A percentile compares a stretch with the other conserved stretches of the same genome.
These are phyloP conservation scores for Netelia inedita DNA, from an alignment of 2,888 invertebrate species.

Conservation along the genomic window DNA sequence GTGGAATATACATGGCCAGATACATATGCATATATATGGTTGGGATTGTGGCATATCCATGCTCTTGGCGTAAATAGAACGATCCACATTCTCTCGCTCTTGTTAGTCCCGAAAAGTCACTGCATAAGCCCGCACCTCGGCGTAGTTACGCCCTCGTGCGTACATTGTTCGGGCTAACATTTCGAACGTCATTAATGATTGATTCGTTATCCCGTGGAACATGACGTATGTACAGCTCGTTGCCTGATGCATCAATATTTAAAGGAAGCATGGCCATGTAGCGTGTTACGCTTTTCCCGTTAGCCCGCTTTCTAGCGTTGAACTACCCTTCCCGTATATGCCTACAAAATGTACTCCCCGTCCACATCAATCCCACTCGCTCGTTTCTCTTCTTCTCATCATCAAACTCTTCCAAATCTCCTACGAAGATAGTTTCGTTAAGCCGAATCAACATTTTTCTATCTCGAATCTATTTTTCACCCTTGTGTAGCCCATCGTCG, in stretches of 20 bases:
- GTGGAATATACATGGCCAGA: constrained; percentile 25
- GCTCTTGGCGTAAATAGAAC: constrained; percentile 39
- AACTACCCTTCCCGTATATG: constrained; percentile 33
- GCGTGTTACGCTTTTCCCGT: constrained; percentile 23
- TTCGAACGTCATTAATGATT: constrained; percentile 71
- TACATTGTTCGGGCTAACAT: constrained; percentile 67
- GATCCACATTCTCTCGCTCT: constrained; percentile 41
- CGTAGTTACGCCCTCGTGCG: constrained; percentile 38
- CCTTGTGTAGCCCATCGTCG: no score
- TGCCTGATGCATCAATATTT: constrained; percentile 71
- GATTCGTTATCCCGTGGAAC: constrained; percentile 65
- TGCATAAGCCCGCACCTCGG: constrained; percentile 39
- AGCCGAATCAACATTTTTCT: no score
- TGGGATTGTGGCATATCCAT: constrained; percentile 20
- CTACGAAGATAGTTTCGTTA: no score
- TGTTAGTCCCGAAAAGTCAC: constrained; percentile 59
- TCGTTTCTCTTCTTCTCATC: constrained; percentile 13
- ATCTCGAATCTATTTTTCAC: no score
- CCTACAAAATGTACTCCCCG: constrained; percentile 17
- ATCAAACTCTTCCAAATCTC: no score
- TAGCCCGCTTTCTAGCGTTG: constrained; percentile 31
- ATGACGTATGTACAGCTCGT: constrained; percentile 65
- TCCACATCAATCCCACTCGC: constrained; percentile 20
- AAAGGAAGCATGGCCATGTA: constrained; percentile 65
- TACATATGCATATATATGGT: no score